A percentile compares a stretch with the other conserved stretches of the same genome.
Conservation (phyloP, 1,140 invertebrate species). For the Dreissena rostriformis region DNA sequence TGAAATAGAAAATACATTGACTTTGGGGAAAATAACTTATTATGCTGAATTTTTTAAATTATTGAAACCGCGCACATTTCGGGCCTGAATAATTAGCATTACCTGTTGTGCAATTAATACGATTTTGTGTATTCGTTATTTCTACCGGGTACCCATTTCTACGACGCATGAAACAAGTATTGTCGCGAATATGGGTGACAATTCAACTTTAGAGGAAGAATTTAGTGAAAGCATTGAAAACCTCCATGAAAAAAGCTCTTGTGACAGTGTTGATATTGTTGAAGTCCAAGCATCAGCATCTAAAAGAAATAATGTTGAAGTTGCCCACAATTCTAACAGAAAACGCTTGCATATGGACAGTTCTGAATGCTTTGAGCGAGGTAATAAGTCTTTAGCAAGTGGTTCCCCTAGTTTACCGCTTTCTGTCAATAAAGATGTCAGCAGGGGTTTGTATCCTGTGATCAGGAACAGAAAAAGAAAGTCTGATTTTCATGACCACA, state of each 20-base stretch:
- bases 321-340: constrained; percentile 2
- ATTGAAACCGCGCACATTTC: not conserved
- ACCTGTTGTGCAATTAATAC: not conserved
- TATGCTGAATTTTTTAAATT: not conserved
- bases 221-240: not conserved
- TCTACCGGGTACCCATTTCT: not conserved
- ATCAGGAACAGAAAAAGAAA: constrained; percentile 38
- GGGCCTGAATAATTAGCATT: not conserved
- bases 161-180: too few relatives aligned
- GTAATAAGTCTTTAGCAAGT: constrained; percentile 5
- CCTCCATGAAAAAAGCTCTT: not conserved
- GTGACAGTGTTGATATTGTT: not conserved
- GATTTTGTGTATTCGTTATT: not conserved
- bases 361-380: constrained; percentile 37
- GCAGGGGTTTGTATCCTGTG: constrained; percentile 61
- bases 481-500: not conserved
- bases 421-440: constrained; percentile 52
- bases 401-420: constrained; percentile 18
- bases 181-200: constrained; percentile 19
- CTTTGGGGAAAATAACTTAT: not conserved
- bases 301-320: not conserved
- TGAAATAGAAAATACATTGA: too few relatives aligned
- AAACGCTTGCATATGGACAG: constrained; percentile 56
- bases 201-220: not conserved
- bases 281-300: not conserved